Evolutionary conservation across 2,113 vertebrate genomes (phyloP).

Genomic region (Sorex araneus): DNA sequence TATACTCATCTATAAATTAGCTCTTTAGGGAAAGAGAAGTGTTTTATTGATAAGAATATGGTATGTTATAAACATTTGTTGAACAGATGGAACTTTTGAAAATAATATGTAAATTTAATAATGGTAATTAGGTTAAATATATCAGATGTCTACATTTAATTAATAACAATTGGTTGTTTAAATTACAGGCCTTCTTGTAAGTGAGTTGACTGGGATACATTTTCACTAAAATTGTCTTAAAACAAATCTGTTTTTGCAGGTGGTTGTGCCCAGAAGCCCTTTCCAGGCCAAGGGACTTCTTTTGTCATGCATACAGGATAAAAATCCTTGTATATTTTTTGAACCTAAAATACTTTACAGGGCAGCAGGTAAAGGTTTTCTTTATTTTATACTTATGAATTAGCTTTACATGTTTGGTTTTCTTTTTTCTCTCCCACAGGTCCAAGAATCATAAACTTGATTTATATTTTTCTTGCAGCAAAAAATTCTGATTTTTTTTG

Average conservation of each 20-base stretch:
- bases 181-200: slow-evolving; percentile 4
- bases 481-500: slow-evolving; percentile 43
- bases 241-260: slow-evolving; percentile 88
- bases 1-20: neutral
- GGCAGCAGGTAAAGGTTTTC: slow-evolving; percentile 95
- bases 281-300: slow-evolving; percentile 97
- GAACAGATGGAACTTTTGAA: neutral
- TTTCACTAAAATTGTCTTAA: slow-evolving; percentile 65
- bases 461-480: slow-evolving; percentile 58
- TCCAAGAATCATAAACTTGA: slow-evolving; percentile 1
- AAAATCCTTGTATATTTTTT: slow-evolving; percentile 99
- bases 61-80: slow-evolving; percentile 30
- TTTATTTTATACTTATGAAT: slow-evolving; percentile 65
- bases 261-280: slow-evolving; percentile 97
- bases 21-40: neutral
- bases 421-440: slow-evolving; percentile 29
- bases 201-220: slow-evolving; percentile 52
- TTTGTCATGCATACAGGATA: slow-evolving; percentile 96
- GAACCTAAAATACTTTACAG: slow-evolving; percentile 99
- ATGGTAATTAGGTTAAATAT: slow-evolving; percentile 3
- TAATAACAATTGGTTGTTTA: slow-evolving; percentile 53
- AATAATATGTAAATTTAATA: slow-evolving; percentile 2
- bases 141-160: neutral
- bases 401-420: neutral
- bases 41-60: neutral